Base-by-base conservation (phyloP, 2,888 invertebrate species). In the Drosophila pseudotalamancana region DNA sequence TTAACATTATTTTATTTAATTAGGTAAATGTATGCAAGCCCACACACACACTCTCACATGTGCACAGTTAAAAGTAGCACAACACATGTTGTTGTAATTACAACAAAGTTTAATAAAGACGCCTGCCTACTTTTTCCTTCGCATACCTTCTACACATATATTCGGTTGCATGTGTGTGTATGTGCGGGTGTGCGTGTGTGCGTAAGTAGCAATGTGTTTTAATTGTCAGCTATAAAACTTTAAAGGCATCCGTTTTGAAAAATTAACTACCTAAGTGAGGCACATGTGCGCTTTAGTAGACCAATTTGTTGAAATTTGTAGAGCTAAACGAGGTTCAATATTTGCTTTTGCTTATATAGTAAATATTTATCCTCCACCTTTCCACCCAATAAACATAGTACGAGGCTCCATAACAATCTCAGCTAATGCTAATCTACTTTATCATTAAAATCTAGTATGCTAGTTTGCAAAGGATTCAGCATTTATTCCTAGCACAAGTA, bases 1-100 rank as follows among this genome's bases (percentile, higher is more conserved):
- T 64, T 88, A 74, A 87, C 85, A 88, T 88, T 83, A 88, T 83
- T 88, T 88, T 88, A 83, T 87, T 88, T 88, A 88, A 83, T 83
- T 83, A 83, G 83, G 87, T 84, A 83, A 88, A 88, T 88, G 88
- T 83, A 87, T 87, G 83, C 86, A 85, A 68, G 61, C 65, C 74
- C 81, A 83, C 57, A 55, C 67, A 72, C 32, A 56, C 49, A 34
- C 53, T 21, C 39, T 51, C 39, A 53, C 43, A 16, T 4, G 4
- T 21, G 43, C 31, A 35, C 21, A 32, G 34, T 40, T n/a, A 59
- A 45, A 73, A 81, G 54, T 78, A 59, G 71, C 49, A 65, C 86
- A 88, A 86, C 83, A 83, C 68, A 81, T 83, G 88, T 88, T 73
- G 80, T 71, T 85, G 88, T 77, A 83, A 83, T 83, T 83, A 87